Conservation (phyloP, 1,140 invertebrate species). For the Panagrolaimus sp. region DNA sequence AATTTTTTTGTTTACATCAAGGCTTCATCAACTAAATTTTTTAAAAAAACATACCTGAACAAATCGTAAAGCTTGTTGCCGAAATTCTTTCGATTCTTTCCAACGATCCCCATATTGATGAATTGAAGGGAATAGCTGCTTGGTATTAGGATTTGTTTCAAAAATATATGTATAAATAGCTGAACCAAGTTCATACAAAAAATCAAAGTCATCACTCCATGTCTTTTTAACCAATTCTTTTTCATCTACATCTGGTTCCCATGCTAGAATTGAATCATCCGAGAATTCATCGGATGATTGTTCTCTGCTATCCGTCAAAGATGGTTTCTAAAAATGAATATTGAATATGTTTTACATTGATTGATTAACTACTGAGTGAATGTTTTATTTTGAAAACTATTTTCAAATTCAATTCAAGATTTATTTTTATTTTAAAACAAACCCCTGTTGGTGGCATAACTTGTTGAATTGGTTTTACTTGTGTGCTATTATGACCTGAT, state of each 20-base stretch:
- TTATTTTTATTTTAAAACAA: too few relatives aligned
- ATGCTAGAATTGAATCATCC: constrained; percentile 17
- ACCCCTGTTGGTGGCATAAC: too few relatives aligned
- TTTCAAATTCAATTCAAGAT: too few relatives aligned
- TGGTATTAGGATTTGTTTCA: constrained; percentile 50
- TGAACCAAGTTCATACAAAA: constrained; percentile 52
- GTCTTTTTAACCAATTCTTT: constrained; percentile 52
- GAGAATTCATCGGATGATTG: not conserved
- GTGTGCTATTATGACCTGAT: too few relatives aligned
- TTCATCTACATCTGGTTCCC: constrained; percentile 39
- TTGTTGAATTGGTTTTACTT: too few relatives aligned
- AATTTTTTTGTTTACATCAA: constrained; percentile 13
- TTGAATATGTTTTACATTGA: too few relatives aligned
- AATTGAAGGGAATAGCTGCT: constrained; percentile 50
- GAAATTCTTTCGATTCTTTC: constrained; percentile 47
- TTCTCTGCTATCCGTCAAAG: too few relatives aligned
- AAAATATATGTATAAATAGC: constrained; percentile 54
- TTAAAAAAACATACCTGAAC: constrained; percentile 37
- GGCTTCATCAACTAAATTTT: too few relatives aligned
- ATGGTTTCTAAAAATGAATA: too few relatives aligned
- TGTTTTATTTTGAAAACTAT: too few relatives aligned
- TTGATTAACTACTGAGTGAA: too few relatives aligned
- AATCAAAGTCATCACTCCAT: constrained; percentile 57
- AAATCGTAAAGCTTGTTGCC: constrained; percentile 52
- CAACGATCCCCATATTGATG: constrained; percentile 48